Evolutionary conservation across 1,140 invertebrate genomes (phyloP).

Genomic region (Drosophila oshimai): DNA sequence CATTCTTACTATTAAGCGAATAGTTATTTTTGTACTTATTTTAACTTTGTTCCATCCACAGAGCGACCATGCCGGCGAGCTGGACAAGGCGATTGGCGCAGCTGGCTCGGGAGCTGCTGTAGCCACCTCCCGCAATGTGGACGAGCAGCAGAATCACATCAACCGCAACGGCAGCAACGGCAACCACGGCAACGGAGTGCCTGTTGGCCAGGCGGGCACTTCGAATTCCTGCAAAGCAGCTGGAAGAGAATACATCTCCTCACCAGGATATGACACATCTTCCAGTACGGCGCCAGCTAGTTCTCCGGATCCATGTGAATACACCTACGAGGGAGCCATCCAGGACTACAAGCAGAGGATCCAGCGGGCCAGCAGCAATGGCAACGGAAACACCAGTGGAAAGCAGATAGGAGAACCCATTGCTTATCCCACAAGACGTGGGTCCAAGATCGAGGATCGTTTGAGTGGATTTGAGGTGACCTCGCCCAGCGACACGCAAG

Average conservation of each 20-base stretch:
- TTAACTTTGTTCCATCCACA: conserved; percentile 1
- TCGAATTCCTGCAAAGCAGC: conserved; percentile 32
- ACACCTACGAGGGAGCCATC: conserved; percentile 93
- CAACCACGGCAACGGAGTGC: conserved; percentile 30
- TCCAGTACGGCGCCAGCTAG: conserved; percentile 76
- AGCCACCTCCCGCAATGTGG: conserved; percentile 5
- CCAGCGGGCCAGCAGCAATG: conserved; percentile 83
- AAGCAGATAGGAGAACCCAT: conserved; percentile 52
- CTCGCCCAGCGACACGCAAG: conserved; percentile 81
- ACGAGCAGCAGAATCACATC: conserved; percentile 67
- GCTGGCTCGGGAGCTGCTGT: conserved; percentile 9
- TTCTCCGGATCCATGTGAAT: conserved; percentile 85
- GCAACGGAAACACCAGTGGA: conserved; percentile 34
- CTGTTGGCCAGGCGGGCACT: conserved; percentile 28
- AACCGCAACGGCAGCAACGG: conserved; percentile 49
- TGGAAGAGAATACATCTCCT: conserved; percentile 73
- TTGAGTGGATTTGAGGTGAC: conserved; percentile 77
- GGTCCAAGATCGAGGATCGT: conserved; percentile 79
- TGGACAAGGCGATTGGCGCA: conserved; percentile 66
- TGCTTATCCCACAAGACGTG: conserved; percentile 66
- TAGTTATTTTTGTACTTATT: not conserved
- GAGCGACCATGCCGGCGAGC: conserved; percentile 71
- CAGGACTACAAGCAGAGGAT: conserved; percentile 91
- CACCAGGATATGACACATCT: conserved; percentile 78
- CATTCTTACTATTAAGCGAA: too few species aligned